These are phyloP conservation scores for Oreochromis aureus DNA, from an alignment of 2,113 vertebrate species.

Conservation along the genomic window DNA sequence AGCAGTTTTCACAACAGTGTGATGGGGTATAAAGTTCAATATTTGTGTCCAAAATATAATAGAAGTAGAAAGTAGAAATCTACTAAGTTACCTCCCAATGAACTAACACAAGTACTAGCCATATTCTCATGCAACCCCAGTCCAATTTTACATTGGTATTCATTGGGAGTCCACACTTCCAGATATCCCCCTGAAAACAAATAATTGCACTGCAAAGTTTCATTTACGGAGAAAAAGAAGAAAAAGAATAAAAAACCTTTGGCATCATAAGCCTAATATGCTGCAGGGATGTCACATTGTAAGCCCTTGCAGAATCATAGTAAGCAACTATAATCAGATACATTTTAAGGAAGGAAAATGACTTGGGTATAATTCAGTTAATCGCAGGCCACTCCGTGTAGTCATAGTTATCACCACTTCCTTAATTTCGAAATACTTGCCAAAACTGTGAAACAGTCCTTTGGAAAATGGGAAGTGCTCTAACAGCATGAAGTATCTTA, in stretches of 20 bases:
- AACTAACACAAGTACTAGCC: no score
- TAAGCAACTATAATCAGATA: not conserved
- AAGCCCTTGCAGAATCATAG: not conserved
- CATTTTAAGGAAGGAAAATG: not conserved
- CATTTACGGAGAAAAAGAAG: no score
- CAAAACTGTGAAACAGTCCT: not conserved
- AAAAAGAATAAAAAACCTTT: not conserved
- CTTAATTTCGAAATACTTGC: constrained; percentile 22
- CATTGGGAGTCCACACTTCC: not conserved
- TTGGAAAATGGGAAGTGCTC: constrained; percentile 21
- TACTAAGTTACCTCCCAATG: no score
- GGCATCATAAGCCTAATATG: not conserved
- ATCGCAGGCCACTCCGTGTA: not conserved
- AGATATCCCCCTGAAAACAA: not conserved
- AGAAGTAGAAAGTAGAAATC: not conserved
- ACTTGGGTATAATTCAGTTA: not conserved
- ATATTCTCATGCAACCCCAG: no score
- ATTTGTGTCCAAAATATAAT: not conserved
- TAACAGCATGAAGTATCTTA: not conserved
- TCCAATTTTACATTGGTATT: not conserved
- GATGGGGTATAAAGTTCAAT: no score
- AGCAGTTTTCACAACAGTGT: no score
- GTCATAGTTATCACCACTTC: not conserved
- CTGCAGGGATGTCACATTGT: not conserved
- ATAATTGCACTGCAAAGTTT: no score